Percentiles rank a stretch among this genome's conserved stretches.
Evolutionary conservation across 2,888 invertebrate species (phyloP).

Genomic region (Lacanobia oleracea): DNA sequence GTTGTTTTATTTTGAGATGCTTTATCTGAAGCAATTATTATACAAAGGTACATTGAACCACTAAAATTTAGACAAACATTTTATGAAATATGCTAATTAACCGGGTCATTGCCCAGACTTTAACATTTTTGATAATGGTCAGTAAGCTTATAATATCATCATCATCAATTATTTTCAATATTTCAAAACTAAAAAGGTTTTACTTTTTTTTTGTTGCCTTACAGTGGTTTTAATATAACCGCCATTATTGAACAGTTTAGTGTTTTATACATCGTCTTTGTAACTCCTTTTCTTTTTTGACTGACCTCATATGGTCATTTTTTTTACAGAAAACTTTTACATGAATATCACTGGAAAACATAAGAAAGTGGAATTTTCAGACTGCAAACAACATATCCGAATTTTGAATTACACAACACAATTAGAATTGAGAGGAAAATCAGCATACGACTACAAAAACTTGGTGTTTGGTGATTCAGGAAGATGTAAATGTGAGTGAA

Average conservation of each 20-base stretch:
- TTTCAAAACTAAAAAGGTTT: background rate
- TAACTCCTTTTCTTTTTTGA: too few species aligned
- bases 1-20: background rate
- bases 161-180: background rate
- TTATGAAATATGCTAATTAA: background rate
- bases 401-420: conserved; percentile 27
- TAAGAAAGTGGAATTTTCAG: conserved; percentile 32
- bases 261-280: background rate
- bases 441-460: conserved; percentile 34
- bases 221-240: background rate
- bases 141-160: background rate
- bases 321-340: conserved; percentile 29
- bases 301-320: background rate
- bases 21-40: background rate
- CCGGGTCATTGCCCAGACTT: background rate
- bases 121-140: background rate
- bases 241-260: background rate
- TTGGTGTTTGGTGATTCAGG: conserved; percentile 32
- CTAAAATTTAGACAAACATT: background rate
- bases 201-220: background rate
- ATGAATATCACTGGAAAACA: conserved; percentile 28
- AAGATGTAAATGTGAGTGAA: conserved; percentile 32
- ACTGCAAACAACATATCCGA: conserved; percentile 39
- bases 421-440: conserved; percentile 34
- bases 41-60: background rate